Base-by-base conservation (phyloP, 2,888 invertebrate species). In the Hypselothyrea guttata region DNA sequence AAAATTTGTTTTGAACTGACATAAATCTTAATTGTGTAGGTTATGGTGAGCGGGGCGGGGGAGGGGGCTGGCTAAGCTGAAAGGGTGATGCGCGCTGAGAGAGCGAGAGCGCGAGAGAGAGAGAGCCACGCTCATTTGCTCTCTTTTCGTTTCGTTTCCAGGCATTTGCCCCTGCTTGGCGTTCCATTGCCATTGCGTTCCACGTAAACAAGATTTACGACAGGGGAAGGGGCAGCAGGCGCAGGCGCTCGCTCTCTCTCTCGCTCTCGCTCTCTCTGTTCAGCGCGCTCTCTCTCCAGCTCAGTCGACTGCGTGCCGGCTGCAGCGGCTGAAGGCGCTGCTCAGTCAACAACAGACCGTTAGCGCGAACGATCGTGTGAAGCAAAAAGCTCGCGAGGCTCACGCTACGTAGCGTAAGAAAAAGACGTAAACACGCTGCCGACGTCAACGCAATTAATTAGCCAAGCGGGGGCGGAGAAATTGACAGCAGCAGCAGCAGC, bases 11-110 rank as follows among this genome's bases (percentile, higher is more conserved):
- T 87, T 79, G 79, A 88, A 84, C 86, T 89, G 89, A 88, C 89
- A 89, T 89, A 89, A 89, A 89, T 89, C 87, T 88, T 88, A 86
- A 78, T 84, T 78, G 75, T 60, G 65, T 60, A n/a, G n/a, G n/a
- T n/a, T n/a, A n/a, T n/a, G n/a, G n/a, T n/a, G n/a, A n/a, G n/a
- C 68, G 75, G 84, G 81, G 84, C 84, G 87, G 85, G 86, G 86
- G 83, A 84, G 87, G 81, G 62, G 75, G 79, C 69, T 75, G 63
- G 22, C 22, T 5, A 22, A 38, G 52, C 53, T 51, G 54, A 61
- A 75, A 60, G 63, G 78, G 66, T 22, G 64, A 59, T 64, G 69
- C 65, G 67, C 53, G 67, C 67, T 67, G 83, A 83, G 75, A 75
- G 79, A 34, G 41, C 7, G 53, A 33, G 46, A 41, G 52, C 27